Percentiles rank a stretch among this genome's conserved stretches.
phyloP scores from a whole-genome alignment of 2,113 vertebrate species.

The Saiga tatarica region DNA sequence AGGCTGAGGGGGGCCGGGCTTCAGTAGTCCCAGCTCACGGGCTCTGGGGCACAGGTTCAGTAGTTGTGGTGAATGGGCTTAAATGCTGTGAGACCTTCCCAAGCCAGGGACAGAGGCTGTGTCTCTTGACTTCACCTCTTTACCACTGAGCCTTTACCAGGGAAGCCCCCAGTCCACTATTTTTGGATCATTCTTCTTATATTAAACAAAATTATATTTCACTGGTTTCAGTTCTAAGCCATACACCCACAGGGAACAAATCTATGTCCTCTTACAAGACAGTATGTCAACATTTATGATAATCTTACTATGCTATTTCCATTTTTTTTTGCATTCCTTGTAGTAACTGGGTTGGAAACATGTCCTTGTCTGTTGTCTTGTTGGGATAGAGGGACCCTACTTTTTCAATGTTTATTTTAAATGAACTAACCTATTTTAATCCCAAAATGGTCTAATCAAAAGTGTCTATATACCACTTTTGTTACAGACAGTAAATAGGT shows the following conservation, averaged over 20 bases:
- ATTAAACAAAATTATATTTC: background rate
- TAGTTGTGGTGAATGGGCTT: background rate
- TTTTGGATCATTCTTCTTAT: slow-evolving; percentile 7
- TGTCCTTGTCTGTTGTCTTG: background rate
- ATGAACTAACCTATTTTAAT: background rate
- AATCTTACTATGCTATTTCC: background rate
- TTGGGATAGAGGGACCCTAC: background rate
- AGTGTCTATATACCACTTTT: background rate
- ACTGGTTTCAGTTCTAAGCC: background rate
- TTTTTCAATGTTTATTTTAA: background rate
- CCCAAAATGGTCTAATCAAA: background rate
- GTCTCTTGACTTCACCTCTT: background rate
- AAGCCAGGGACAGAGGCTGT: background rate
- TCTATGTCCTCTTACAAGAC: background rate
- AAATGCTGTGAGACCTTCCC: background rate
- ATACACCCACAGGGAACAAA: background rate
- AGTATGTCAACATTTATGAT: background rate
- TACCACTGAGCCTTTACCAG: background rate
- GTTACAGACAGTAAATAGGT: background rate
- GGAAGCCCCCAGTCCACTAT: background rate
- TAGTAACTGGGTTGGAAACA: background rate
- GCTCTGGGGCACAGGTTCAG: background rate
- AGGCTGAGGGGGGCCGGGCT: background rate
- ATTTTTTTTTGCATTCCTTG: slow-evolving; percentile 16
- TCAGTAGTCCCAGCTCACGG: background rate